phyloP scores from a whole-genome alignment of 30 jellyfish, hydroid and myxozoan species.

The Aurelia aurita region DNA sequence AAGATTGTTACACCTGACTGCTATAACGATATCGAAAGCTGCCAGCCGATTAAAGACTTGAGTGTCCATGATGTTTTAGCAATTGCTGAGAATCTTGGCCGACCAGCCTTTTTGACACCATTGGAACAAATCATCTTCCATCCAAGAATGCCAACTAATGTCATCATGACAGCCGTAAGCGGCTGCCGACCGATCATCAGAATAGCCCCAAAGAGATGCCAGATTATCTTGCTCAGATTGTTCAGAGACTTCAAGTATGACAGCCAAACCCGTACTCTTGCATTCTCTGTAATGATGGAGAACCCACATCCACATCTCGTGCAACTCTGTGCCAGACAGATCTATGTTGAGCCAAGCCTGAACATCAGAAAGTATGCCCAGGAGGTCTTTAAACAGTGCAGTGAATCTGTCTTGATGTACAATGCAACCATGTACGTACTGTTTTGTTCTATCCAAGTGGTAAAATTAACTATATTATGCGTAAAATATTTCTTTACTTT shows the following conservation, averaged over 20 bases:
- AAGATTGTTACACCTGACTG: constrained; percentile 39
- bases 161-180: constrained; percentile 51
- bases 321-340: constrained; percentile 60
- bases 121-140: constrained; percentile 46
- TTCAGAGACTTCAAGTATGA: constrained; percentile 63
- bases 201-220: constrained; percentile 54
- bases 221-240: constrained; percentile 38
- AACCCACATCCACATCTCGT: constrained; percentile 69
- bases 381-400: constrained; percentile 40
- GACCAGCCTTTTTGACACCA: constrained; percentile 60
- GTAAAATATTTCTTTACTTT: too few species aligned
- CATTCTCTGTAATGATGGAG: constrained; percentile 68
- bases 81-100: constrained; percentile 68
- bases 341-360: constrained; percentile 56
- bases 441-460: neutral
- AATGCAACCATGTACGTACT: constrained; percentile 34
- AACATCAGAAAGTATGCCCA: constrained; percentile 61
- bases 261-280: constrained; percentile 62
- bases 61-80: constrained; percentile 37
- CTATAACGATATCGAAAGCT: neutral
- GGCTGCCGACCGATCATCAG: constrained; percentile 53
- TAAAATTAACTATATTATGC: too few species aligned
- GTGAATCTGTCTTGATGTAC: constrained; percentile 33
- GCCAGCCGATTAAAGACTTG: constrained; percentile 53
- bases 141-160: constrained; percentile 30